Percentiles rank a stretch among this genome's conserved stretches.
phyloP scores from a whole-genome alignment of 1,140 invertebrate species.

The Calephelis nemesis region DNA sequence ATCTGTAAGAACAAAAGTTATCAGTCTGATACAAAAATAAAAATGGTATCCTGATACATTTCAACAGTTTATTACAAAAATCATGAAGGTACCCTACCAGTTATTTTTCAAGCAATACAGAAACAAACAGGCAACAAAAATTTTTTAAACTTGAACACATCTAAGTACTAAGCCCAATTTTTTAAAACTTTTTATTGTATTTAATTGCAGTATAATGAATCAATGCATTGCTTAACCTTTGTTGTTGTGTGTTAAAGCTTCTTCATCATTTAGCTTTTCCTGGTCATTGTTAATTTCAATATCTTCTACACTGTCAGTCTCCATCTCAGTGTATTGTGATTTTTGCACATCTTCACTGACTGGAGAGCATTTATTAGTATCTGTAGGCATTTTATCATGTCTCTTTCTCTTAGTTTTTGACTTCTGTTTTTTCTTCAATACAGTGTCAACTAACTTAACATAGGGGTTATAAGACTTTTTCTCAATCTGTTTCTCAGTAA shows the following conservation, averaged over 20 bases:
- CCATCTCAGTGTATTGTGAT: conserved; percentile 20
- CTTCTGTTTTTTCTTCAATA: conserved; percentile 65
- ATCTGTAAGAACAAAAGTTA: conserved; percentile 10
- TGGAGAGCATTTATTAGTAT: conserved; percentile 20
- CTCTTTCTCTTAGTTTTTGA: conserved; percentile 52
- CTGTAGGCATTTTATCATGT: conserved; percentile 27
- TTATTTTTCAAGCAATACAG: too few relatives aligned
- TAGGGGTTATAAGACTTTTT: conserved; percentile 52
- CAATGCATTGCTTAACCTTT: not conserved
- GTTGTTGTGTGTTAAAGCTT: conserved; percentile 20
- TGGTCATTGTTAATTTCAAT: conserved; percentile 29
- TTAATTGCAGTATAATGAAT: too few relatives aligned
- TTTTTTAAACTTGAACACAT: too few relatives aligned
- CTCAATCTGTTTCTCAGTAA: conserved; percentile 27
- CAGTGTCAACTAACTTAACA: conserved; percentile 63
- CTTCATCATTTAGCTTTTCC: conserved; percentile 16
- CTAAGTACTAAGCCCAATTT: too few relatives aligned
- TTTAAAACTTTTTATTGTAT: too few relatives aligned
- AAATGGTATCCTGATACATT: too few relatives aligned
- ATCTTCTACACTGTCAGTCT: conserved; percentile 23
- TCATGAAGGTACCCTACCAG: too few relatives aligned
- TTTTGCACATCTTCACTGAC: conserved; percentile 21
- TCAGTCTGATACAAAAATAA: too few relatives aligned
- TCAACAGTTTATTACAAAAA: too few relatives aligned
- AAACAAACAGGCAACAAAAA: too few relatives aligned